phyloP scores from a whole-genome alignment of 2,797 vertebrate genomes.

The Hoplostethus mediterraneus region DNA sequence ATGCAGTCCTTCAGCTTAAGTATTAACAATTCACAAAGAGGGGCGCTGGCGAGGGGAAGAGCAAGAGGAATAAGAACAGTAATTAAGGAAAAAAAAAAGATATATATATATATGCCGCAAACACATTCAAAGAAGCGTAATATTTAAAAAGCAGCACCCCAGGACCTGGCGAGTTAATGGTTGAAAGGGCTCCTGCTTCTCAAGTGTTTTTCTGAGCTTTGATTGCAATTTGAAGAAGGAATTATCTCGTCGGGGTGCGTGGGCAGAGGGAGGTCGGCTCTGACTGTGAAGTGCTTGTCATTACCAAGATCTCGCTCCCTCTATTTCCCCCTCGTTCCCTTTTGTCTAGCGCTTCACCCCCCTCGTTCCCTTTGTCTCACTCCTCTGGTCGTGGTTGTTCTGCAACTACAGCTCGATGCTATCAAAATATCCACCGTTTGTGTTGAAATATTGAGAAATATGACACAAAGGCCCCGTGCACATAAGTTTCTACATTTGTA shows the following conservation, averaged over 20 bases:
- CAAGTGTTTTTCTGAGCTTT: conserved; percentile 85
- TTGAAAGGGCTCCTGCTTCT: conserved; percentile 78
- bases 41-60: conserved; percentile 41
- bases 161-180: conserved; percentile 84
- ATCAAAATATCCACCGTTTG: conserved; percentile 45
- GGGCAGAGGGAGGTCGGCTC: conserved; percentile 81
- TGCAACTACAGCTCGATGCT: conserved; percentile 36
- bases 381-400: conserved; percentile 52
- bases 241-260: conserved; percentile 85
- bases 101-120: conserved; percentile 61
- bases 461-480: neutral
- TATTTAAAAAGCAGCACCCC: conserved; percentile 81
- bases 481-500: no score
- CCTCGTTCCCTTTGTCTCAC: conserved; percentile 54
- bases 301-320: conserved; percentile 77
- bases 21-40: conserved; percentile 51
- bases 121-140: conserved; percentile 67
- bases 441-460: neutral
- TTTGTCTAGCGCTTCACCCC: conserved; percentile 65
- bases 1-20: conserved; percentile 49
- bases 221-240: conserved; percentile 87
- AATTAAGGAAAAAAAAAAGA: conserved; percentile 45
- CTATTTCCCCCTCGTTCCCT: conserved; percentile 59
- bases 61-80: conserved; percentile 59
- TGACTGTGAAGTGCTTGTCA: conserved; percentile 83